A percentile compares a stretch with the other conserved stretches of the same genome.
Conservation (phyloP, 1,140 invertebrate genomes). For the Cyclina sinensis region DNA sequence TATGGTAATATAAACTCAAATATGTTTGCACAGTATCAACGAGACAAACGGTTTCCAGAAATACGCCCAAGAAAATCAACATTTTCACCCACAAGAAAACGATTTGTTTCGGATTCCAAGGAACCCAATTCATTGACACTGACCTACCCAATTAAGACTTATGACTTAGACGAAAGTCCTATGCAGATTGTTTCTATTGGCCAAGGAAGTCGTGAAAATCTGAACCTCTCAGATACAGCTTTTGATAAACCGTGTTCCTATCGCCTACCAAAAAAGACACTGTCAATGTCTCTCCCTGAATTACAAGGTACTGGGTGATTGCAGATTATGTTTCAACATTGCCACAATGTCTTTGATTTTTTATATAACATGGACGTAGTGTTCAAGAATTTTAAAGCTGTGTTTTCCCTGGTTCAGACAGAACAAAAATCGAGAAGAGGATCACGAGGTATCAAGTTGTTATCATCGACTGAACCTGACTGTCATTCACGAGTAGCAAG, state of each 20-base stretch:
- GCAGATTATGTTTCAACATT: not conserved
- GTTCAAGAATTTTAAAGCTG: too few species aligned
- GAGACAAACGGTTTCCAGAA: slow-evolving; percentile 63
- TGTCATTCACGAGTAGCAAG: too few species aligned
- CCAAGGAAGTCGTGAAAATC: not conserved
- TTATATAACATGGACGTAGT: too few species aligned
- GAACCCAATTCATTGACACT: not conserved
- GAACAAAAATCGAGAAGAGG: too few species aligned
- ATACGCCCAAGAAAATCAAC: slow-evolving; percentile 43
- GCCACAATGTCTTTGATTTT: not conserved
- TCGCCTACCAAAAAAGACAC: slow-evolving; percentile 24
- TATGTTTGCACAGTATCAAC: slow-evolving; percentile 40
- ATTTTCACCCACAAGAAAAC: slow-evolving; percentile 38
- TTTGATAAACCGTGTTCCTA: slow-evolving; percentile 11
- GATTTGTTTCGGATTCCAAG: not conserved
- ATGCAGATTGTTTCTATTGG: slow-evolving; percentile 48
- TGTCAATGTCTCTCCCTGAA: slow-evolving; percentile 48
- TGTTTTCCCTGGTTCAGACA: too few species aligned
- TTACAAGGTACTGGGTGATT: slow-evolving; percentile 42
- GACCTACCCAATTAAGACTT: not conserved
- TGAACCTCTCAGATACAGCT: not conserved
- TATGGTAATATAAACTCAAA: slow-evolving; percentile 22
- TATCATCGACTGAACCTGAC: too few species aligned
- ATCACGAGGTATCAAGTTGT: too few species aligned
- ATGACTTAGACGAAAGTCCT: slow-evolving; percentile 56